Evolutionary conservation across 2,113 vertebrate species (phyloP).

Genomic region (Ammospiza nelsoni): DNA sequence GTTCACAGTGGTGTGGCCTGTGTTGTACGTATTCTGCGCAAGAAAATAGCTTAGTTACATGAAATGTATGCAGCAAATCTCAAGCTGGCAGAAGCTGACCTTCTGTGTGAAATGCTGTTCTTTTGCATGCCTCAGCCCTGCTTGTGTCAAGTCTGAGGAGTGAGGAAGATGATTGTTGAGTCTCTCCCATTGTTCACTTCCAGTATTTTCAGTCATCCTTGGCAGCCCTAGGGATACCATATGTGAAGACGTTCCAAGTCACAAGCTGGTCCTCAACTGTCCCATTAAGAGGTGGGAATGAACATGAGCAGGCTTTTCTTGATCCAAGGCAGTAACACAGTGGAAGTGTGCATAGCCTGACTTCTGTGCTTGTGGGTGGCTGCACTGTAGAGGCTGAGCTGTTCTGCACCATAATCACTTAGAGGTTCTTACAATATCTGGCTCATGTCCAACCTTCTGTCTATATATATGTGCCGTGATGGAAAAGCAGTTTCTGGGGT

Average conservation of each 20-base stretch:
- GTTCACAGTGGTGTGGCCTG: neutral
- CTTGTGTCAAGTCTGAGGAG: neutral
- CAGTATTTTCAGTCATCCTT: conserved; percentile 36
- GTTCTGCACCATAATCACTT: neutral
- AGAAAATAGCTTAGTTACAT: neutral
- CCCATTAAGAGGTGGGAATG: conserved; percentile 13
- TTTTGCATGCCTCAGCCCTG: conserved; percentile 14
- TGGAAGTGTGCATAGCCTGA: neutral
- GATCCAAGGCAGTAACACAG: neutral
- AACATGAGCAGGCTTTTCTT: neutral
- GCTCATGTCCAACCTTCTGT: conserved; percentile 21
- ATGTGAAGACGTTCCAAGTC: neutral
- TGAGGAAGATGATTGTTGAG: neutral
- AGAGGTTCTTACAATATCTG: neutral
- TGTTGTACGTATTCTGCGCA: neutral
- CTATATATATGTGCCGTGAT: neutral
- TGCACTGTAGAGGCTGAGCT: neutral
- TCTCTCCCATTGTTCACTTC: conserved; percentile 32
- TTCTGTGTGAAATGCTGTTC: conserved; percentile 20
- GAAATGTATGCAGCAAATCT: neutral
- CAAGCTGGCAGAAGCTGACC: conserved; percentile 1
- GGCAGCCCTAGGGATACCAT: conserved; percentile 7
- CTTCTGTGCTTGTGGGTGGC: conserved; percentile 2
- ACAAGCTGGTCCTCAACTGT: neutral
- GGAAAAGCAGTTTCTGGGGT: neutral